Evolutionary conservation across 2,888 invertebrate species (phyloP), one percentile per base, ranked within the genome.

Genomic region (Octodonta nipae): DNA sequence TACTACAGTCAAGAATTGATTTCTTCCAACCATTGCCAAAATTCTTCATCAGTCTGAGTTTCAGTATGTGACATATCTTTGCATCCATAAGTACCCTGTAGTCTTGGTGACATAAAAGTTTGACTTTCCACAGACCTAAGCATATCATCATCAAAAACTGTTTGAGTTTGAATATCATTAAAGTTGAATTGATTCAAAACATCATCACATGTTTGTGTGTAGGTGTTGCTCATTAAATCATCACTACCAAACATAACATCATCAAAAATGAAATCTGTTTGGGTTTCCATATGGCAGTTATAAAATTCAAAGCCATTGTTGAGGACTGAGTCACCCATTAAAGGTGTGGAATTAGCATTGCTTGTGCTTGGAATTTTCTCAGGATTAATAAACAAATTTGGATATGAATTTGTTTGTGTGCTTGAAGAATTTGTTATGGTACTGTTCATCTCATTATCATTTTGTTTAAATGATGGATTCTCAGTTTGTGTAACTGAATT

Each of bases 111-210:
- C 51, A 58, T 51, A 32, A 54, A 49, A 0, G 73, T 73, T 52
- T 73, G 73, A 7, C 73, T 74, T 52, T 74, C 71, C 0, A 72
- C 68, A 2, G 72, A 72, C 2, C 68, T 66, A 10, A 72, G 58
- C 15, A 66, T 55, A 39, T 71, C 71, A 34, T 69, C 67, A 33
- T 69, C 67, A 32, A 61, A 55, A 1, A 66, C 59, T 1, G 76
- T 77, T 52, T 77, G 77, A 0, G 77, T 77, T 49, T 77, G 72
- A 35, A 70, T 75, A 43, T 75, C 67, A 12, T 68, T 65, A 24
- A 74, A 56, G n/a, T 64, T 69, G 15, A 75, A 56, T 43, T 70
- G 73, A 4, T 41, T 50, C 3, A 67, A 53, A 15, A 72, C 52
- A 25, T 70, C 47, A 28, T 46, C 68, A 45, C 71, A 73, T 2